Evolutionary conservation across 2,797 vertebrate species (phyloP).

Genomic region (Melanotaenia pygmaea): DNA sequence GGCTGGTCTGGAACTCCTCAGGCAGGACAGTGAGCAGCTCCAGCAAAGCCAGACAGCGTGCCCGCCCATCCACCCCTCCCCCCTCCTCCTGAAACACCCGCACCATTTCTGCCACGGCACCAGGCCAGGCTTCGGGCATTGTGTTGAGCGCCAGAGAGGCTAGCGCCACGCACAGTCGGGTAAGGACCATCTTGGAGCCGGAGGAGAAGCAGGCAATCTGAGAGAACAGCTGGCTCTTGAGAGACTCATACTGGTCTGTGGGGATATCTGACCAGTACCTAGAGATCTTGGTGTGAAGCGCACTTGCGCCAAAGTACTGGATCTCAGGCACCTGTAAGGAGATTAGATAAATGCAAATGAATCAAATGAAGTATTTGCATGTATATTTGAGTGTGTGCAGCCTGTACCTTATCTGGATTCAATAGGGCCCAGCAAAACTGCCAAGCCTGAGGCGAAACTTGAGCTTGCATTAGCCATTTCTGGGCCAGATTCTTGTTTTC

Average conservation of each 20-base stretch:
- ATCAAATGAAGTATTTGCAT: neutral
- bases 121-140: slow-evolving; percentile 98
- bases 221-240: slow-evolving; percentile 96
- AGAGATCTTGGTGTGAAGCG: slow-evolving; percentile 98
- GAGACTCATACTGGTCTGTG: slow-evolving; percentile 93
- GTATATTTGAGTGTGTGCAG: neutral
- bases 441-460: slow-evolving; percentile 98
- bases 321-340: slow-evolving; percentile 91
- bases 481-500: slow-evolving; percentile 99
- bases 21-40: slow-evolving; percentile 97
- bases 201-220: slow-evolving; percentile 96
- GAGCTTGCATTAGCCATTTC: slow-evolving; percentile 99
- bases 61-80: slow-evolving; percentile 91
- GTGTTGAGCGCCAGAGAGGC: slow-evolving; percentile 98
- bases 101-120: slow-evolving; percentile 96
- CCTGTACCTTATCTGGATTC: slow-evolving; percentile 90
- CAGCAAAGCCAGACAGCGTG: slow-evolving; percentile 93
- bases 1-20: slow-evolving; percentile 98
- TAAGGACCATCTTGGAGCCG: slow-evolving; percentile 97
- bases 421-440: slow-evolving; percentile 98
- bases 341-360: slow-evolving; percentile 18
- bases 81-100: slow-evolving; percentile 96
- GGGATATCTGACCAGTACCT: slow-evolving; percentile 99
- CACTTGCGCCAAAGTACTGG: slow-evolving; percentile 98
- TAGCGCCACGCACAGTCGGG: slow-evolving; percentile 94